Base-by-base conservation (phyloP, 2,888 invertebrate genomes). In the Chymomyza procnemis region DNA sequence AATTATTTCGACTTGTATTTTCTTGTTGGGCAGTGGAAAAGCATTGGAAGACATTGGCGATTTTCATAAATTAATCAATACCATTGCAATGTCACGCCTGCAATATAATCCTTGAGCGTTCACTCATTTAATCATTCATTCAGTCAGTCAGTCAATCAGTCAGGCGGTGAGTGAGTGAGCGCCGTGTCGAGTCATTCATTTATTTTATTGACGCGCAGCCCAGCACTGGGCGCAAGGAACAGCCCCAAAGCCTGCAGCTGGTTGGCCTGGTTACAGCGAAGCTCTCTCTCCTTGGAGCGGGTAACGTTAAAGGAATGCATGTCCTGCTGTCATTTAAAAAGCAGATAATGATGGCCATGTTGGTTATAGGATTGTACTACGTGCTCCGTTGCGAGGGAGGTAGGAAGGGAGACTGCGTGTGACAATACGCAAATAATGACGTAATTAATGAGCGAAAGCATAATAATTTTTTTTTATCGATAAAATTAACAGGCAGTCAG, bases 351-450 rank as follows among this genome's bases (percentile, higher is more conserved):
- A 48, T 21, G 54, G 41, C 12, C 55, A 59, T 22, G 65, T 56
- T n/a, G n/a, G n/a, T n/a, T n/a, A 14, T 41, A 54, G 57, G 61
- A 47, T 34, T 30, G 52, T 22, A 19, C 64, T 46, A 1, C 52
- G 70, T 14, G 52, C 61, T 69, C 12, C 60, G 6, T 26, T n/a
- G n/a, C n/a, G 8, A 26, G 8, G 8, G 26, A 26, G 52, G n/a
- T n/a, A n/a, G n/a, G n/a, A n/a, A 18, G 52, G 6, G 16, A 2
- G 6, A 14, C 4, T 60, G 61, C 52, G 26, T 30, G 57, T 71
- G 79, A 79, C 86, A 79, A 79, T 84, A 74, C 73, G 74, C 75
- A 76, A 84, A 81, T 84, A 86, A 85, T 76, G 76, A 75, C 82
- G 76, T 79, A 76, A 84, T 86, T 81, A 84, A 85, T 84, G 75